Percentiles rank a stretch among this genome's conserved stretches.
These are phyloP conservation scores for Drosophila borborema DNA, from an alignment of 2,888 invertebrate genomes.

Conservation along the genomic window DNA sequence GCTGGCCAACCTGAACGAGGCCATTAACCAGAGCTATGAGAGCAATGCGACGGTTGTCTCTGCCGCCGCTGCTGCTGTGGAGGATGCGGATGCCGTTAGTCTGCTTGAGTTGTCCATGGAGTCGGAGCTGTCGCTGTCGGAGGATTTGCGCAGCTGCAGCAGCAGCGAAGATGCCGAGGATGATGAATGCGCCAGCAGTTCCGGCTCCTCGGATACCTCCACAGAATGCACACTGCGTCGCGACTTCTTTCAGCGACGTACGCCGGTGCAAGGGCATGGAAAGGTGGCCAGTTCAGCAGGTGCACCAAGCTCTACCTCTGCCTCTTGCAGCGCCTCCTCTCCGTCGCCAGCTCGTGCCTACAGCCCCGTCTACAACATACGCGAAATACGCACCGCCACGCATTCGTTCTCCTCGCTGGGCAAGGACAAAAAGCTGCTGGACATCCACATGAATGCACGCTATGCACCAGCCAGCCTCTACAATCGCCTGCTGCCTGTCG, in stretches of 20 bases:
- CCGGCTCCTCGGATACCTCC: constrained; percentile 81
- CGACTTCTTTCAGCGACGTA: constrained; percentile 56
- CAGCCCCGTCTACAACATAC: constrained; percentile 85
- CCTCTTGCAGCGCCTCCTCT: not conserved
- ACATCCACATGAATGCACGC: constrained; percentile 82
- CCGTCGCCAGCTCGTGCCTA: constrained; percentile 71
- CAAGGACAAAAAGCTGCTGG: constrained; percentile 84
- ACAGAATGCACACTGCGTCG: constrained; percentile 73
- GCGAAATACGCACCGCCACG: constrained; percentile 84
- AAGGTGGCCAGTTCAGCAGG: not conserved
- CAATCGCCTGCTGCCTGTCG: constrained; percentile 60
- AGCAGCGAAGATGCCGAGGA: constrained; percentile 73
- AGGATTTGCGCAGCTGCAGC: constrained; percentile 76
- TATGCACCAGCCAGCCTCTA: constrained; percentile 67
- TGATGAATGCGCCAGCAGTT: constrained; percentile 78
- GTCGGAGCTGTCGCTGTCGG: constrained; percentile 74
- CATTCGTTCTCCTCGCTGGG: constrained; percentile 85
- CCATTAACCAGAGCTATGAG: constrained; percentile 68
- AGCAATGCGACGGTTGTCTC: constrained; percentile 10
- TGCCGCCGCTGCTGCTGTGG: constrained; percentile 48
- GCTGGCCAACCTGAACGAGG: constrained; percentile 81
- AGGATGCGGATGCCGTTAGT: constrained; percentile 72
- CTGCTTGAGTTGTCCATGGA: constrained; percentile 82
- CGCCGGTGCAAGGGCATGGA: not conserved
- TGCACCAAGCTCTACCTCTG: not conserved